Evolutionary conservation across 1,140 invertebrate genomes (phyloP), one percentile per base, ranked within the genome.

Genomic region (Procambarus clarkii): DNA sequence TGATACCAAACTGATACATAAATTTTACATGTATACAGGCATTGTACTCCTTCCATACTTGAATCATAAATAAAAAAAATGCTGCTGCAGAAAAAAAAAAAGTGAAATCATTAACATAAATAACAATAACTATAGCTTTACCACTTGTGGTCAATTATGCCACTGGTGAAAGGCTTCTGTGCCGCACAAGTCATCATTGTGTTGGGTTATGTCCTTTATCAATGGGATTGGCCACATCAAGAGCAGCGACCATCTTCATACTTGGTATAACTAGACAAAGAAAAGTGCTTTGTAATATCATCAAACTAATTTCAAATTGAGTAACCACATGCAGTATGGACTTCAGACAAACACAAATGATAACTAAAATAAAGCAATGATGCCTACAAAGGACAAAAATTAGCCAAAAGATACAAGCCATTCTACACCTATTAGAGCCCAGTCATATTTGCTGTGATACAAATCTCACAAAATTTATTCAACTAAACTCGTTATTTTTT

Each of bases 281-380:
- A 76, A 86, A 86, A 34, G 34, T 86, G 64, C 69, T 74, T 76
- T 50, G 80, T 82, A 82, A 64, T 84, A 71, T 76, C 64, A 71
- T 76, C 79, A 83, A 81, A 64, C 79, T 89, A 81, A 89, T 74
- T 89, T 89, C 64, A 89, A 77, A 89, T 89, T 82, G 64, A 82
- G 69, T 89, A 91, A 85, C 82, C 82, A 86, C 89, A 91, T 91
- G 81, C 82, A 91, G 74, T 91, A 79, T 84, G 58, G 83, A 91
- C 82, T 86, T 86, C 76, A 86, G 79, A 58, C 77, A 85, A 91
- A 85, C 54, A 79, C 82, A 85, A 79, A 84, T 91, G 89, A 86
- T 85, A 91, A 91, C 89, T 91, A 91, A 85, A 85, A 85, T 84
- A 91, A 85, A 91, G 89, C 89, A 91, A 69, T 48, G 83, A 50